These are phyloP conservation scores for Choloepus hoffmanni DNA, from an alignment of 2,113 vertebrate genomes.

Conservation along the genomic window DNA sequence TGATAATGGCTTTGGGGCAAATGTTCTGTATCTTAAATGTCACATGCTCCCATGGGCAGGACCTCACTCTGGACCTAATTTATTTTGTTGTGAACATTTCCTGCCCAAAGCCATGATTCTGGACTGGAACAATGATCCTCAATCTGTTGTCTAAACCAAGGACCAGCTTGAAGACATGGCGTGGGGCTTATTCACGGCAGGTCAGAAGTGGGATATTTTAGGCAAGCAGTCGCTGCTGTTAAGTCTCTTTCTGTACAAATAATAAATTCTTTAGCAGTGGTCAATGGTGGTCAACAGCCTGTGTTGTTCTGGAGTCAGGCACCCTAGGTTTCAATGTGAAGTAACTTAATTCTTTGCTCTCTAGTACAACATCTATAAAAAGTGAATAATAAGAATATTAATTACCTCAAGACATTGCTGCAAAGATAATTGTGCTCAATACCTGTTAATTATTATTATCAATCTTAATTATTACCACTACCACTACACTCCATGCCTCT, in stretches of 20 bases:
- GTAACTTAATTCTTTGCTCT: neutral
- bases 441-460: neutral
- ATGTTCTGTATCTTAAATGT: neutral
- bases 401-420: neutral
- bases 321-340: neutral
- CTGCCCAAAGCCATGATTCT: neutral
- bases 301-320: neutral
- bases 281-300: neutral
- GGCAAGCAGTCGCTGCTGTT: neutral
- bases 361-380: slow-evolving; percentile 31
- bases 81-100: neutral
- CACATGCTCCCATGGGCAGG: neutral
- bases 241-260: neutral
- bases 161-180: neutral
- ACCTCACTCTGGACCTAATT: neutral
- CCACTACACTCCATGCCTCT: neutral
- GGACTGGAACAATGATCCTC: neutral
- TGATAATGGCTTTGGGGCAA: neutral
- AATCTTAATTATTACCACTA: neutral
- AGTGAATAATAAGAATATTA: neutral
- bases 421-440: neutral
- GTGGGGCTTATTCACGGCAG: neutral
- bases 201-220: neutral
- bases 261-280: neutral
- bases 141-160: neutral